Evolutionary conservation across 1,140 invertebrate genomes (phyloP).

Genomic region (Heterodera schachtii): DNA sequence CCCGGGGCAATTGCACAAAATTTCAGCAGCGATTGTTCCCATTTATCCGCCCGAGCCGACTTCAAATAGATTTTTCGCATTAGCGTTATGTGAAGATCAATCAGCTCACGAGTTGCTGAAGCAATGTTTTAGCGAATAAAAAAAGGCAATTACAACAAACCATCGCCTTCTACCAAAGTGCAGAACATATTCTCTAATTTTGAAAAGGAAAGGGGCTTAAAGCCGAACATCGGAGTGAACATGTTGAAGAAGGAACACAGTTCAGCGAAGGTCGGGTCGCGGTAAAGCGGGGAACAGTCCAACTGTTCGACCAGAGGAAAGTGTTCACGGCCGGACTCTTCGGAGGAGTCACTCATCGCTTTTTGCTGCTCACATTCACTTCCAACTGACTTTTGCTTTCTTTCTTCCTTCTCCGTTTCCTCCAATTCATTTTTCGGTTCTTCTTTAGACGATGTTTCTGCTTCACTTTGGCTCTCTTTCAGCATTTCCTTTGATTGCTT

Average conservation of each 20-base stretch:
- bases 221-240: constrained; percentile 40
- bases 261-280: constrained; percentile 50
- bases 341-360: background rate
- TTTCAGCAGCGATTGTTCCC: constrained; percentile 44
- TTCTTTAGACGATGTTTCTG: background rate
- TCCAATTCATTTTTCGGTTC: background rate
- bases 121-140: background rate
- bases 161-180: constrained; percentile 41
- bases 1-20: constrained; percentile 40
- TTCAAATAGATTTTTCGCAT: constrained; percentile 49
- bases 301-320: constrained; percentile 21
- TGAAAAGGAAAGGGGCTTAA: constrained; percentile 45
- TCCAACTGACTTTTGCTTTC: background rate
- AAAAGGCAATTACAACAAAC: constrained; percentile 24
- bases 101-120: constrained; percentile 44
- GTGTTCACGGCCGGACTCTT: constrained; percentile 1
- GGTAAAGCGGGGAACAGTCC: constrained; percentile 31
- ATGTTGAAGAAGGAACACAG: constrained; percentile 52
- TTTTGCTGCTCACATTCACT: background rate
- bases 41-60: constrained; percentile 45
- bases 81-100: constrained; percentile 48
- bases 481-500: background rate
- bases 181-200: constrained; percentile 44
- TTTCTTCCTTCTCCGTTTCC: background rate
- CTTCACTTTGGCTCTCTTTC: background rate